Evolutionary conservation across 2,113 vertebrate species (phyloP), one percentile per base, ranked within the genome.

Genomic region (Podiceps cristatus): DNA sequence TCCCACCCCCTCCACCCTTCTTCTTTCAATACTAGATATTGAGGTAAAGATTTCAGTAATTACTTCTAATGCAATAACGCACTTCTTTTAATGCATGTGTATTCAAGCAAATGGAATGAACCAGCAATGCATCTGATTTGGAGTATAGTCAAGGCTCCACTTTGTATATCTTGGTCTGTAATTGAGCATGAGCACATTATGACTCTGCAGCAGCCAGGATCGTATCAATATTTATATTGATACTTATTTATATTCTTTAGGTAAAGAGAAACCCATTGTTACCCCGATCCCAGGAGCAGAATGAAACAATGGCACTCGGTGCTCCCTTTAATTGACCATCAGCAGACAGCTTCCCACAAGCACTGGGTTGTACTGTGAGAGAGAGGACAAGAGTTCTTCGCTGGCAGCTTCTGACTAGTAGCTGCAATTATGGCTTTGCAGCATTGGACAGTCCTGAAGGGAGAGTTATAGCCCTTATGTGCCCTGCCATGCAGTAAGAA

Each of bases 341-440:
- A 93, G 68, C 25, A 83, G n/a, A 56, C 2, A 9, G 33, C 10
- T 92, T 59, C 53, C 25, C 53, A 47, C 7, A 56, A 52, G 25
- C 13, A 45, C 24, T 63, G 0, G 0, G 7, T 13, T 55, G 18
- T 33, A 42, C 18, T 1, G 0, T 1, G 1, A 53, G 15, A 62
- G 8, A 37, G 33, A 62, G 24, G 8, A 69, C 10, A 4, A 78
- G 52, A 75, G 55, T 63, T 45, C 42, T 75, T 74, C 4, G 0
- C 7, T 42, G 56, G 22, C 31, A 59, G 2, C 42, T 76, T 42
- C 37, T 62, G 49, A 40, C 6, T 47, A 15, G 47, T 15, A 75
- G 44, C 11, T 72, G 23, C n/a, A 73, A 9, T 69, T 40, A 47
- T 2, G 7, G 23, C 7, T 59, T 82, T 72, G 28, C 8, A 63